Evolutionary conservation across 1,140 invertebrate species (phyloP).

Genomic region (Neocloeon triangulifer): DNA sequence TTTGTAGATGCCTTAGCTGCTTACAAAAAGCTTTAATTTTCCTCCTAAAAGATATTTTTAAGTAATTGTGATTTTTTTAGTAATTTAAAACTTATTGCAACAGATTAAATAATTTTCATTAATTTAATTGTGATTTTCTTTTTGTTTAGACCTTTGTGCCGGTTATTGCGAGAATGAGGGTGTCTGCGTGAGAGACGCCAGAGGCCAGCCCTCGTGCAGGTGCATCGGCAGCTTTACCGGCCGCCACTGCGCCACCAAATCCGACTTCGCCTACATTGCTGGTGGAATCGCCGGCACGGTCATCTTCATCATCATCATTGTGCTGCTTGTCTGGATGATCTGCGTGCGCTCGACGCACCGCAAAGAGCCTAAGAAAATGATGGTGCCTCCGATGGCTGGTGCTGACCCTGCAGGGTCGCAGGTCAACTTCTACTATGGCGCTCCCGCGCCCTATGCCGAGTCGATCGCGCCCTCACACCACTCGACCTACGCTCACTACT

Average conservation of each 20-base stretch:
- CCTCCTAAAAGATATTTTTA: slow-evolving; percentile 3
- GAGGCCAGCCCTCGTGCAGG: slow-evolving; percentile 62
- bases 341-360: slow-evolving; percentile 65
- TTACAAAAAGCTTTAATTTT: slow-evolving; percentile 2
- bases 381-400: slow-evolving; percentile 60
- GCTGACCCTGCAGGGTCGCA: slow-evolving; percentile 75
- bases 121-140: slow-evolving; percentile 6
- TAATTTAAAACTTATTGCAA: no score
- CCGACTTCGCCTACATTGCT: slow-evolving; percentile 84
- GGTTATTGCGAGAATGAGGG: slow-evolving; percentile 82
- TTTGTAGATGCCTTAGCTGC: background rate
- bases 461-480: slow-evolving; percentile 87
- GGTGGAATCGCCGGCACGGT: slow-evolving; percentile 79
- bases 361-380: slow-evolving; percentile 69
- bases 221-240: slow-evolving; percentile 83
- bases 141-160: slow-evolving; percentile 52
- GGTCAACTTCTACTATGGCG: slow-evolving; percentile 90
- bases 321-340: slow-evolving; percentile 90
- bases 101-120: slow-evolving; percentile 1
- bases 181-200: slow-evolving; percentile 62
- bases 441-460: slow-evolving; percentile 76
- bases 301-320: slow-evolving; percentile 75
- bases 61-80: background rate
- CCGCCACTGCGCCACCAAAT: slow-evolving; percentile 72
- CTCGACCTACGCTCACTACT: slow-evolving; percentile 87